Evolutionary conservation across 2,113 vertebrate species (phyloP), one percentile per base, ranked within the genome.

Genomic region (Cathartes aura): DNA sequence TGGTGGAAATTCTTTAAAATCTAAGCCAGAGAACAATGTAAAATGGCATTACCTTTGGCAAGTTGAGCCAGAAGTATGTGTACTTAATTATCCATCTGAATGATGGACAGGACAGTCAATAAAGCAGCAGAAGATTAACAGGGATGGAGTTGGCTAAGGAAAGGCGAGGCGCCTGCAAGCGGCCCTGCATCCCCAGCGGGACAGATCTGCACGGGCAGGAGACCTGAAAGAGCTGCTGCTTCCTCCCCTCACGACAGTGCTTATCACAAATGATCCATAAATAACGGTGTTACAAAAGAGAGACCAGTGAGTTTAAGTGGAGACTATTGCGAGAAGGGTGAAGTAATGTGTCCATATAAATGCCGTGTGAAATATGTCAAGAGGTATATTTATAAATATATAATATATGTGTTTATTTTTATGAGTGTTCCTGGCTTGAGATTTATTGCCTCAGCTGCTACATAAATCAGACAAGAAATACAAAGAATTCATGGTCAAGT

Each of bases 141-240:
- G 32, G 45, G 56, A n/a, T 6, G 9, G 43, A 53, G 21, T 5
- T 83, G 75, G 19, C 50, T 53, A 29, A 60, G 47, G 68, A 53
- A 36, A 47, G 59, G 24, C 0, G 0, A 68, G 76, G 40, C 82
- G 50, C 27, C 52, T 12, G 32, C 1, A 2, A 67, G 48, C 0
- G 1, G 55, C 58, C 43, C 58, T 56, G 15, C 11, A 16, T 15
- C 22, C 63, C 32, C 42, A 56, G n/a, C 0, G 2, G 70, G 82
- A 64, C 26, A 32, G 22, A 27, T 36, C 50, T 53, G 8, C 27
- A 8, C 0, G 12, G 55, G 30, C 78, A 87, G 36, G 23, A 87
- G 43, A 55, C 24, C 38, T 12, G 38, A 40, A 72, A 68, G 36
- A 66, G 40, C 26, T 73, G 21, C 64, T 87, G 48, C 53, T 53